Conservation (phyloP, 2,113 vertebrate genomes). For the Phasianus colchicus region DNA sequence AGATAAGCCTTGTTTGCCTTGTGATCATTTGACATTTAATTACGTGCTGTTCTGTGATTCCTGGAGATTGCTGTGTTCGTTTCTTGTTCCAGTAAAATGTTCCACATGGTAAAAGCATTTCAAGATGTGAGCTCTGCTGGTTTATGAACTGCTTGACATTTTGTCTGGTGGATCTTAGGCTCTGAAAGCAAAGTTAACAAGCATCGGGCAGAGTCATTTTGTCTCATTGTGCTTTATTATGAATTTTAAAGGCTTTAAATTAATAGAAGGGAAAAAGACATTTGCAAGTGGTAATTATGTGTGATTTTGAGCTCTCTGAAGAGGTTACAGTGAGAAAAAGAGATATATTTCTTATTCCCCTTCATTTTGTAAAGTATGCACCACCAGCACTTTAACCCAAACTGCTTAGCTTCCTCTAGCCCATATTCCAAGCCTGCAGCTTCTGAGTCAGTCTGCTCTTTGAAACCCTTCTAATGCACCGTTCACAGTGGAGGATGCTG, state of each 20-base stretch:
- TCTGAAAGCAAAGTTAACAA: constrained; percentile 54
- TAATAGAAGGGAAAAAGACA: neutral
- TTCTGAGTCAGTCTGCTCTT: neutral
- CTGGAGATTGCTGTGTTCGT: neutral
- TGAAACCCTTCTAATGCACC: neutral
- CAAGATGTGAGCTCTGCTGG: constrained; percentile 69
- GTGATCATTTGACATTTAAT: constrained; percentile 56
- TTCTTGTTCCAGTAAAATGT: constrained; percentile 66
- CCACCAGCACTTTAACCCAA: neutral
- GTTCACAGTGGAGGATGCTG: neutral
- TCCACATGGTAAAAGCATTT: constrained; percentile 76
- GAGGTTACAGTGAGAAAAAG: neutral
- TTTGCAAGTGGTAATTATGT: neutral
- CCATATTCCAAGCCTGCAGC: neutral
- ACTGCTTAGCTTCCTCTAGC: neutral
- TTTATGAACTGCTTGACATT: constrained; percentile 63
- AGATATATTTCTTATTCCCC: neutral
- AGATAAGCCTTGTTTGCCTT: constrained; percentile 21
- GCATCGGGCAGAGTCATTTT: constrained; percentile 19
- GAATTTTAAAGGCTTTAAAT: neutral
- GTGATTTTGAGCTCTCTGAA: neutral
- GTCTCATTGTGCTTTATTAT: neutral
- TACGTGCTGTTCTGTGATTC: constrained; percentile 58
- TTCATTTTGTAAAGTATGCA: neutral
- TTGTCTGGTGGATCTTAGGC: constrained; percentile 49